Conservation (phyloP, 2,888 invertebrate species). For the Herminia tarsipennalis region DNA sequence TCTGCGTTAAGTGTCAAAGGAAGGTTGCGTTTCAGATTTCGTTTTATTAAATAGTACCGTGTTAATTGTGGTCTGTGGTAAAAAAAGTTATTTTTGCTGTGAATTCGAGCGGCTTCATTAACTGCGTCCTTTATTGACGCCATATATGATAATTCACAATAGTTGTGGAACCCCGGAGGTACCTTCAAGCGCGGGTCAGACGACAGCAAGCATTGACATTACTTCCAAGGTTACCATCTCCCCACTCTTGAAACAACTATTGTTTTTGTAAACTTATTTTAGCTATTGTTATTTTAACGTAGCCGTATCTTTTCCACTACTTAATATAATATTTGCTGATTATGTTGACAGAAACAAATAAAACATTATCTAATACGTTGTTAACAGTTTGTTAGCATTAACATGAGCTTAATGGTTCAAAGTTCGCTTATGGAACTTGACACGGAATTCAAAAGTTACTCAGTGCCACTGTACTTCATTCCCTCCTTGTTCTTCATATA, state of each 20-base stretch:
- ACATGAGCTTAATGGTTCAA: no score
- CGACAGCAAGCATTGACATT: slow-evolving; percentile 19
- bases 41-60: slow-evolving; percentile 2
- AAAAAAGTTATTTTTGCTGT: slow-evolving; percentile 10
- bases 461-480: no score
- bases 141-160: slow-evolving; percentile 8
- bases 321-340: background rate
- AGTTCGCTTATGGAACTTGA: no score
- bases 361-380: no score
- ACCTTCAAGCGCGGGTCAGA: slow-evolving; percentile 28
- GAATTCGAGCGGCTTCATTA: slow-evolving; percentile 7
- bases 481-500: slow-evolving; percentile 31
- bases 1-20: background rate
- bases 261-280: slow-evolving; percentile 4
- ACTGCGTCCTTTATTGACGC: background rate
- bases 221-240: slow-evolving; percentile 20
- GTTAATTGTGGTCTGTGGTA: slow-evolving; percentile 3
- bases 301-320: background rate
- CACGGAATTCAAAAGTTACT: no score
- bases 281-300: background rate
- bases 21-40: slow-evolving; percentile 4
- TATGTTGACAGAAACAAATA: no score
- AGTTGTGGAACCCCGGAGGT: slow-evolving; percentile 14
- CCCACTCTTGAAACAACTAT: slow-evolving; percentile 18
- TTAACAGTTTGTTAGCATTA: no score